Evolutionary conservation across 2,113 vertebrate genomes (phyloP).

Genomic region (Hippolais icterina): DNA sequence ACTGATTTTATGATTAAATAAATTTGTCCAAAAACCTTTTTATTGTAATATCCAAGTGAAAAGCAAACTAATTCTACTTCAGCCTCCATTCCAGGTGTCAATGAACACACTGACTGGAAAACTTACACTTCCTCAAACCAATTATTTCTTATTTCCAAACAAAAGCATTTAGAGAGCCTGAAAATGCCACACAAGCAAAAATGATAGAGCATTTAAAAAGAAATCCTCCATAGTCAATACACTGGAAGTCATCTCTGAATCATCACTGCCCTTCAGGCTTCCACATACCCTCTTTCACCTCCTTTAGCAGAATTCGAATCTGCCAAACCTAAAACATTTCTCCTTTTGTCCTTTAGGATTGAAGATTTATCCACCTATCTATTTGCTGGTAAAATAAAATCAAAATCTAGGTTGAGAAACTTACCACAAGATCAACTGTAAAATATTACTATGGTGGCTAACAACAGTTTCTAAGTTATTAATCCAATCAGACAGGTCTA

Average conservation of each 20-base stretch:
- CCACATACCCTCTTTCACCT: neutral
- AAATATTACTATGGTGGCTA: constrained; percentile 4
- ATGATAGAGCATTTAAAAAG: neutral
- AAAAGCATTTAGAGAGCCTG: neutral
- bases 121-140: neutral
- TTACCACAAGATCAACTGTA: neutral
- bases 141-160: constrained; percentile 27
- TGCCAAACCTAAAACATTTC: neutral
- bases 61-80: neutral
- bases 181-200: neutral
- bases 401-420: neutral
- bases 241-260: neutral
- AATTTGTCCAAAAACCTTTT: neutral
- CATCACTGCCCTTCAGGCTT: neutral
- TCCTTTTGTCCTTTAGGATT: neutral
- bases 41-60: neutral
- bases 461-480: constrained; percentile 35
- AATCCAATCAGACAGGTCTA: constrained; percentile 27
- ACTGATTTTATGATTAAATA: constrained; percentile 20
- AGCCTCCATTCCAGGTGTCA: neutral
- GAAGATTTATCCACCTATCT: neutral
- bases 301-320: neutral
- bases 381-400: neutral
- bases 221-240: neutral
- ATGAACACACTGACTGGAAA: neutral